Conservation (phyloP, 1,140 invertebrate genomes). For the Psix sp. region DNA sequence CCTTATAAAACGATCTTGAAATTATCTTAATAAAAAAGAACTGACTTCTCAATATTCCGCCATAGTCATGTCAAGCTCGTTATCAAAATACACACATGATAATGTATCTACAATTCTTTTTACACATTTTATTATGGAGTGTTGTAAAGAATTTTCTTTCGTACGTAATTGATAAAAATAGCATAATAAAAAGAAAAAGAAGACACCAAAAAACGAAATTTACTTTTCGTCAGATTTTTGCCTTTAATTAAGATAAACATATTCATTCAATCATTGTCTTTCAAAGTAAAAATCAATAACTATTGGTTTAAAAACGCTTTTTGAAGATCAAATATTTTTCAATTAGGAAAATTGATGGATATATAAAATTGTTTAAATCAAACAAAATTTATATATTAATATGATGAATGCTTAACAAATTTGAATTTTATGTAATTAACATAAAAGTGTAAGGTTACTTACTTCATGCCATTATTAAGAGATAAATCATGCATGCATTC, state of each 20-base stretch:
- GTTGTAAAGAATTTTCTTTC: too few species aligned
- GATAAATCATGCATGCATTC: constrained; percentile 34
- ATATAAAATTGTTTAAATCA: neutral
- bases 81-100: constrained; percentile 2
- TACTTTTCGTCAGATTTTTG: too few species aligned
- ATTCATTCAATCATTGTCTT: too few species aligned
- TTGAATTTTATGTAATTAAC: constrained; percentile 1
- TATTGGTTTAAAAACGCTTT: too few species aligned
- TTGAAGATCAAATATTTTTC: neutral
- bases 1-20: too few species aligned
- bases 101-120: constrained; percentile 15
- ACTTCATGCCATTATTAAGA: constrained; percentile 29
- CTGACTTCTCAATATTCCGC: too few species aligned
- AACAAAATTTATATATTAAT: neutral
- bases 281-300: too few species aligned
- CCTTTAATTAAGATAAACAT: too few species aligned
- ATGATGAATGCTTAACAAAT: neutral
- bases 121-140: too few species aligned
- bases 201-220: too few species aligned
- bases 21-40: too few species aligned
- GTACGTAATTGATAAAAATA: neutral
- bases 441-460: constrained; percentile 6
- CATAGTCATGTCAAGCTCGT: constrained; percentile 15
- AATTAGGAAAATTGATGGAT: too few species aligned
- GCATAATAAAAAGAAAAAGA: neutral